Percentiles rank a stretch among this genome's conserved stretches.
phyloP scores from a whole-genome alignment of 2,797 vertebrate genomes.

The Coregonus ussuriensis region DNA sequence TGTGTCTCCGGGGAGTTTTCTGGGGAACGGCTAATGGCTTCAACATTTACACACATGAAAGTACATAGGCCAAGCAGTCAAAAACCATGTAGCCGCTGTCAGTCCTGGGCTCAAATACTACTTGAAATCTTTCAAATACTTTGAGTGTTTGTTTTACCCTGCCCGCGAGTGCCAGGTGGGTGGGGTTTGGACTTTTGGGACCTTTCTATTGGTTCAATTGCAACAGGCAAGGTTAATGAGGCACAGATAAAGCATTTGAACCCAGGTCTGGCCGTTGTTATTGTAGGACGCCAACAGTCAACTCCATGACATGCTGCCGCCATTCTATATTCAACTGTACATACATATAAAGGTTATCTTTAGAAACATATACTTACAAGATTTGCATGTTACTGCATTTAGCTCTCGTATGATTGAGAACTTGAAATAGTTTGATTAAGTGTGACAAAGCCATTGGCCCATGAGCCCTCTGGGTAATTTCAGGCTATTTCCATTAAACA shows the following conservation, averaged over 20 bases:
- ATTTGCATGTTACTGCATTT: not conserved
- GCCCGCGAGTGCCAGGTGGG: no score
- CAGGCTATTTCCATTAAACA: conserved; percentile 24
- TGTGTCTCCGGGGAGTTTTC: conserved; percentile 13
- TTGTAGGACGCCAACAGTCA: not conserved
- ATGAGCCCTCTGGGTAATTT: conserved; percentile 10
- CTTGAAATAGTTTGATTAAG: conserved; percentile 9
- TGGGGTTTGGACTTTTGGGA: no score
- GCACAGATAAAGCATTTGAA: no score
- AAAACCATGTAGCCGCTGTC: not conserved
- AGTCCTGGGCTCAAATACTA: no score
- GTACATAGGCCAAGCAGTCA: not conserved
- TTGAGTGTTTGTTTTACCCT: no score
- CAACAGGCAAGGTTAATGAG: no score
- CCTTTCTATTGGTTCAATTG: no score
- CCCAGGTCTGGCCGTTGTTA: not conserved
- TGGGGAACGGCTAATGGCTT: conserved; percentile 21
- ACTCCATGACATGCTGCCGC: not conserved
- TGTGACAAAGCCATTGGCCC: conserved; percentile 22
- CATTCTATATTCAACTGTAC: not conserved
- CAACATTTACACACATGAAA: conserved; percentile 34
- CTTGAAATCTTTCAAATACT: no score
- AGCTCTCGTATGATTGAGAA: conserved; percentile 24
- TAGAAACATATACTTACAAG: not conserved
- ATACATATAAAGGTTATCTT: not conserved